Conservation (phyloP, 2,797 vertebrate species). For the Kryptolebias ocellatus region DNA sequence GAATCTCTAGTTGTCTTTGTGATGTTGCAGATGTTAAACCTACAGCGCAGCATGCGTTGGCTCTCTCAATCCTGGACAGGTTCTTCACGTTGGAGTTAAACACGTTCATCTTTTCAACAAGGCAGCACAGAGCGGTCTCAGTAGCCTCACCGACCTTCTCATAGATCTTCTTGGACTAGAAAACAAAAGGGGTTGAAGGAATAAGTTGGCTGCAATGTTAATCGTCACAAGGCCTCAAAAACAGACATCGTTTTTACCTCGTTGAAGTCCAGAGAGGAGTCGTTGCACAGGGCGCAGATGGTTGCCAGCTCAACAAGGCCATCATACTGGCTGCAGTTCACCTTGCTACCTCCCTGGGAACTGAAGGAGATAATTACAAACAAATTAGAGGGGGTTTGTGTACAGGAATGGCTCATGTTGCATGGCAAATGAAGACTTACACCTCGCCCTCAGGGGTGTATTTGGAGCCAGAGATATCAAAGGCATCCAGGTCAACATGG, state of each 20-base stretch:
- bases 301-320: conserved; percentile 92
- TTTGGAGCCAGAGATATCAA: conserved; percentile 93
- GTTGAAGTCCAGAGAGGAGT: conserved; percentile 94
- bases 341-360: conserved; percentile 83
- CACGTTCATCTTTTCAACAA: conserved; percentile 98
- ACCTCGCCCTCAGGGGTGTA: conserved; percentile 96
- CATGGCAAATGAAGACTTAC: conserved; percentile 82
- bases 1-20: neutral
- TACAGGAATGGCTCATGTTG: neutral
- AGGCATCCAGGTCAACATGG: conserved; percentile 87
- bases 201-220: neutral
- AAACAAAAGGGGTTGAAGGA: conserved; percentile 10
- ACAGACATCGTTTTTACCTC: conserved; percentile 78
- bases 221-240: neutral
- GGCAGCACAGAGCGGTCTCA: conserved; percentile 90
- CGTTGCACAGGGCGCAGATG: conserved; percentile 95
- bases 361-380: conserved; percentile 66
- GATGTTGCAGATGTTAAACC: conserved; percentile 46
- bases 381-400: conserved; percentile 6
- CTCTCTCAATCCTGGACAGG: conserved; percentile 86
- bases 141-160: conserved; percentile 97
- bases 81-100: conserved; percentile 86
- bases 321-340: conserved; percentile 87
- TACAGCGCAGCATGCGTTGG: conserved; percentile 90
- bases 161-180: conserved; percentile 90